Conservation (phyloP, 2,888 invertebrate genomes). For the Smittia aterrima region DNA sequence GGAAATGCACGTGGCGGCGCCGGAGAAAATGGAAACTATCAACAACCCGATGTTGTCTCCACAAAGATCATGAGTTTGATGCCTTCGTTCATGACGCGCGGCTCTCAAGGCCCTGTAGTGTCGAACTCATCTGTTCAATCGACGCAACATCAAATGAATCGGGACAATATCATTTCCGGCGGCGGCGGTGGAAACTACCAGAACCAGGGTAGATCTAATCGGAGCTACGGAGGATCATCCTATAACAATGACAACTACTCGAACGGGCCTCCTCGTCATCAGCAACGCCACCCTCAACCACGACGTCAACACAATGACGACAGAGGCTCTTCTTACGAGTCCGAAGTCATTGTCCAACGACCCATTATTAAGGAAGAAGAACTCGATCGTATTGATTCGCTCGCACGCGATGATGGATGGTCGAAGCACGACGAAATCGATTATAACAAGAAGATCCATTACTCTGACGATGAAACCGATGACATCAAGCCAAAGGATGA, state of each 20-base stretch:
- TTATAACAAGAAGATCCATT: slow-evolving; percentile 90
- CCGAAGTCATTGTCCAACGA: slow-evolving; percentile 66
- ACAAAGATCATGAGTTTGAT: slow-evolving; percentile 72
- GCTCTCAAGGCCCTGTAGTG: slow-evolving; percentile 42
- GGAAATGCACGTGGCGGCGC: slow-evolving; percentile 39
- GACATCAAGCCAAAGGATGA: slow-evolving; percentile 48
- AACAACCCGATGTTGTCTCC: slow-evolving; percentile 57
- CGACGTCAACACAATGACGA: slow-evolving; percentile 42
- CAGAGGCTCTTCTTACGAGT: slow-evolving; percentile 48
- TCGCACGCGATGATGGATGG: slow-evolving; percentile 88
- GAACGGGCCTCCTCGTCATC: slow-evolving; percentile 32
- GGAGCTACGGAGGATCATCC: slow-evolving; percentile 26
- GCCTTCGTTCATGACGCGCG: slow-evolving; percentile 68
- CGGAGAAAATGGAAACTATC: slow-evolving; percentile 48
- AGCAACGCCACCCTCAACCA: slow-evolving; percentile 22
- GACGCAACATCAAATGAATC: slow-evolving; percentile 25
- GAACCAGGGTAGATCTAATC: slow-evolving; percentile 17
- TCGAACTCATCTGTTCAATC: slow-evolving; percentile 35
- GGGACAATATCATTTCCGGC: not conserved
- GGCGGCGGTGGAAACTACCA: slow-evolving; percentile 19
- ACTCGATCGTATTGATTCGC: slow-evolving; percentile 86
- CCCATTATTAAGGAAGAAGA: slow-evolving; percentile 93
- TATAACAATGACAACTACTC: slow-evolving; percentile 26
- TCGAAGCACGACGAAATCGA: slow-evolving; percentile 90
- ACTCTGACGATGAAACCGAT: slow-evolving; percentile 86